A percentile compares a stretch with the other conserved stretches of the same genome.
These are phyloP conservation scores for Tauraco hartlaubi DNA, from an alignment of 2,797 vertebrate species.

Conservation along the genomic window DNA sequence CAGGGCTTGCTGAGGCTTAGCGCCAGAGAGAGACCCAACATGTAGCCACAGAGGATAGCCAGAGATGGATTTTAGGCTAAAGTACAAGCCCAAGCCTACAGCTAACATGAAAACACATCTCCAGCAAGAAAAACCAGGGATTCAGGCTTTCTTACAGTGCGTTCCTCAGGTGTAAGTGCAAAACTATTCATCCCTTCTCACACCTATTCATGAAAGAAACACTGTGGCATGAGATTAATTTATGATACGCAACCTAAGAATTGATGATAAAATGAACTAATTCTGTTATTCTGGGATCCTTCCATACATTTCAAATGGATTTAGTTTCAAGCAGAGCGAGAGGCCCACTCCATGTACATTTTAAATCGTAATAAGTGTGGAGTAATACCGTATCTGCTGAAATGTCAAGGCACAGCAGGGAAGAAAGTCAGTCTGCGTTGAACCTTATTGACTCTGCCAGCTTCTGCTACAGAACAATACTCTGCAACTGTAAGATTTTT, in stretches of 20 bases:
- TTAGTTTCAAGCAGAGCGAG: neutral
- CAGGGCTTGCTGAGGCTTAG: fast-evolving
- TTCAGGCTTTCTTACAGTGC: neutral
- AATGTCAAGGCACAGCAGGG: constrained; percentile 2
- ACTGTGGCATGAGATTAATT: neutral
- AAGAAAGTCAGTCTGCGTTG: neutral
- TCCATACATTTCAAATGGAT: neutral
- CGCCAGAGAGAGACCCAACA: too few relatives aligned
- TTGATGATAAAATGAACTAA: neutral
- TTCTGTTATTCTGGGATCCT: neutral
- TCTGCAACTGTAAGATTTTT: neutral
- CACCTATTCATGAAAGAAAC: neutral
- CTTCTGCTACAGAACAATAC: neutral
- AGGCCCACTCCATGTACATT: neutral
- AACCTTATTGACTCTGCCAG: neutral
- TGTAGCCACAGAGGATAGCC: fast-evolving
- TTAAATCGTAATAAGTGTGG: neutral
- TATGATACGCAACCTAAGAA: neutral
- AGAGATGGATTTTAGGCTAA: neutral
- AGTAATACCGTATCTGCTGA: neutral
- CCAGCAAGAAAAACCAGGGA: neutral
- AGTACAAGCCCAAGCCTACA: neutral
- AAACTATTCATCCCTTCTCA: neutral
- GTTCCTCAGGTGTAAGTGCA: neutral
- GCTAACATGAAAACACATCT: neutral